phyloP scores from a whole-genome alignment of 2,797 vertebrate species.

The Staurois parvus region DNA sequence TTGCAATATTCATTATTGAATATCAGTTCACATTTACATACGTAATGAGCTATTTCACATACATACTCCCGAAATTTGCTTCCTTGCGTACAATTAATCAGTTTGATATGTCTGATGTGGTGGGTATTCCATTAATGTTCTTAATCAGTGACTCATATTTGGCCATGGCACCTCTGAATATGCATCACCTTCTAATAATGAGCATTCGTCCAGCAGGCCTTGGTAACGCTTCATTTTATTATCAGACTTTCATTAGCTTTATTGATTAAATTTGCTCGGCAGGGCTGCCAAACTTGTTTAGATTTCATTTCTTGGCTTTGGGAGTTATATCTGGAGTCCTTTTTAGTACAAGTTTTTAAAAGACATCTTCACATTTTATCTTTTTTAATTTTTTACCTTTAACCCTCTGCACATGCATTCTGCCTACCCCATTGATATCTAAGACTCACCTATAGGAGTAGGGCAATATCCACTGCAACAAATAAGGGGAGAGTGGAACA shows the following conservation, averaged over 20 bases:
- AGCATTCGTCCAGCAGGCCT: background rate
- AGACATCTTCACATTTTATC: background rate
- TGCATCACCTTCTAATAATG: background rate
- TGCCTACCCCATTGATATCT: no score
- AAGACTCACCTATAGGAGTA: no score
- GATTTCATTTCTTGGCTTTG: background rate
- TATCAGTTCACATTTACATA: conserved; percentile 37
- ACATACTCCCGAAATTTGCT: background rate
- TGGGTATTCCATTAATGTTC: background rate
- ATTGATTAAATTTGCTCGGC: background rate
- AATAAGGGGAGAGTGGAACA: no score
- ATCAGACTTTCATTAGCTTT: background rate
- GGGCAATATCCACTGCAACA: no score
- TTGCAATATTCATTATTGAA: conserved; percentile 53
- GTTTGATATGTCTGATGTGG: background rate
- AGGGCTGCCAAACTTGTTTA: background rate
- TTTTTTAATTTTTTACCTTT: no score
- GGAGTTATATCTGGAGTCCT: background rate
- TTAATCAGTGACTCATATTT: background rate
- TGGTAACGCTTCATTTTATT: background rate
- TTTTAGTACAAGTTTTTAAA: background rate
- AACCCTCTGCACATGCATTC: no score
- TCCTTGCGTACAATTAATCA: background rate
- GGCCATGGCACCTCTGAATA: background rate
- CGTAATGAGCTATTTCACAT: conserved; percentile 16